Evolutionary conservation across 2,888 invertebrate species (phyloP).

Genomic region (Trachelus stipa): DNA sequence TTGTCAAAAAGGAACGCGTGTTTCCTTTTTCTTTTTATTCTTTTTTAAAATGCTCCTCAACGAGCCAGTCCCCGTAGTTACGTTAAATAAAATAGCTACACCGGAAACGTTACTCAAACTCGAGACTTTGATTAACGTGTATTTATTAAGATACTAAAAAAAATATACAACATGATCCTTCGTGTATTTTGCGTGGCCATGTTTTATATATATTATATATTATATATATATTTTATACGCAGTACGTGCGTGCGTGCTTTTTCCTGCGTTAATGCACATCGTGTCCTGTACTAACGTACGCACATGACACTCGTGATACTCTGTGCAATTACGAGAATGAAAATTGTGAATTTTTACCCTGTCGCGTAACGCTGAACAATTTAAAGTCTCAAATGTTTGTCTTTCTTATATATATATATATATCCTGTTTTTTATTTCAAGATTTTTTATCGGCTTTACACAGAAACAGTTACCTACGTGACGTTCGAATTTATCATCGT

Average conservation of each 20-base stretch:
- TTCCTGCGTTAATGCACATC: not conserved
- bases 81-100: not conserved
- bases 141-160: not conserved
- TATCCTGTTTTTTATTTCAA: not conserved
- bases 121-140: not conserved
- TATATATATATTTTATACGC: not conserved
- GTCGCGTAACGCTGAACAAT: not conserved
- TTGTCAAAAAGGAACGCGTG: not conserved
- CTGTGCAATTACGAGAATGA: not conserved
- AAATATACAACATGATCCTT: not conserved
- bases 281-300: not conserved
- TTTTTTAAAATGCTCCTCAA: not conserved
- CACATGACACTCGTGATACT: not conserved
- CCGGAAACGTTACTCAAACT: not conserved
- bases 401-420: not conserved
- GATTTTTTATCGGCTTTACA: not conserved
- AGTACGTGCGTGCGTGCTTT: not conserved
- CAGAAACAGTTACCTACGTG: not conserved
- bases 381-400: not conserved
- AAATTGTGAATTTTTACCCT: not conserved
- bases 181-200: not conserved
- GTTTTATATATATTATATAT: not conserved
- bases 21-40: not conserved
- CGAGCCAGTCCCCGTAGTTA: not conserved
- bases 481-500: not conserved